These are phyloP conservation scores for Yponomeuta evonymella DNA, from an alignment of 2,888 invertebrate species.

Conservation along the genomic window DNA sequence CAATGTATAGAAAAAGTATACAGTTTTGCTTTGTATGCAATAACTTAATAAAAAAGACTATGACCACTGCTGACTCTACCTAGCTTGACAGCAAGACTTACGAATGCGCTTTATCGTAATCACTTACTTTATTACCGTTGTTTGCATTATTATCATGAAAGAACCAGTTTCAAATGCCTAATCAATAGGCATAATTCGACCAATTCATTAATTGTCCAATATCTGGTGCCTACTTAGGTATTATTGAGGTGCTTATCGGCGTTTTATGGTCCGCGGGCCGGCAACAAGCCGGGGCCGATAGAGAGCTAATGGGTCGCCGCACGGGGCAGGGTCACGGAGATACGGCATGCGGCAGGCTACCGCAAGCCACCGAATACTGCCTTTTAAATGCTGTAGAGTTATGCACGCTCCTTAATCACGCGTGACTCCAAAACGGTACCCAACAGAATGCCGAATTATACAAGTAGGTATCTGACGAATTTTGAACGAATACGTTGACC, in stretches of 20 bases:
- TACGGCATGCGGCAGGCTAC: neutral
- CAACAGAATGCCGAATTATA: neutral
- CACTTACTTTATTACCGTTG: slow-evolving; percentile 59
- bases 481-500: neutral
- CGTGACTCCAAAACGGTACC: slow-evolving; percentile 6
- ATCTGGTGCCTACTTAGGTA: slow-evolving; percentile 44
- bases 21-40: too few species aligned
- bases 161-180: slow-evolving; percentile 41
- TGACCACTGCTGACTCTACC: too few species aligned
- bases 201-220: slow-evolving; percentile 44
- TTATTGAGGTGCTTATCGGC: slow-evolving; percentile 33
- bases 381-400: slow-evolving; percentile 5
- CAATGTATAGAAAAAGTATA: too few species aligned
- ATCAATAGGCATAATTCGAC: slow-evolving; percentile 39
- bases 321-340: slow-evolving; percentile 1
- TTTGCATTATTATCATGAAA: slow-evolving; percentile 36
- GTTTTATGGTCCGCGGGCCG: slow-evolving; percentile 25
- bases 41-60: too few species aligned
- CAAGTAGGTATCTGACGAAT: neutral
- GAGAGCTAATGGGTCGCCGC: slow-evolving; percentile 32
- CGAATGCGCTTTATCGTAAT: slow-evolving; percentile 24
- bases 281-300: slow-evolving; percentile 37
- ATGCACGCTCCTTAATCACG: slow-evolving; percentile 6
- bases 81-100: slow-evolving; percentile 41
- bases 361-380: slow-evolving; percentile 3